These are phyloP conservation scores for Mustelus asterias DNA, from an alignment of 2,113 vertebrate species.

Conservation along the genomic window DNA sequence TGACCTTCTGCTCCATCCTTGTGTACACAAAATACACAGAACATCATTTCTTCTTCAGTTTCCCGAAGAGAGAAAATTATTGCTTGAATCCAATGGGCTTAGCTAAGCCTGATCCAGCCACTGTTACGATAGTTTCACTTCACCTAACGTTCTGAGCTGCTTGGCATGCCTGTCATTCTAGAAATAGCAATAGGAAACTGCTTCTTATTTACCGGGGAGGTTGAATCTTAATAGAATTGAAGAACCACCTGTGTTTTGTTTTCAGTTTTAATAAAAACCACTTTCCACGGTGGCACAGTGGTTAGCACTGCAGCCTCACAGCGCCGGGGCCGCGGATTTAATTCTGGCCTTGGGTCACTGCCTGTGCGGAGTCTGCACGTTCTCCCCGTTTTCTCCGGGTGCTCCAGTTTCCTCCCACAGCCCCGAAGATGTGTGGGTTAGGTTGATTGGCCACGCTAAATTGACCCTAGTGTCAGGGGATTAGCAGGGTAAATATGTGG, in stretches of 20 bases:
- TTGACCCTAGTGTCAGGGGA: no score
- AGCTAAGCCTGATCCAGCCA: neutral
- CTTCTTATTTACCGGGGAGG: neutral
- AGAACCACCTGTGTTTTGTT: neutral
- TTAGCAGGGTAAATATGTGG: no score
- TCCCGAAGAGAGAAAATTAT: neutral
- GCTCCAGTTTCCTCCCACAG: no score
- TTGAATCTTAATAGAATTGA: neutral
- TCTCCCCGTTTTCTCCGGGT: no score
- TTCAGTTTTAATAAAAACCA: neutral
- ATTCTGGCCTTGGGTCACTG: no score
- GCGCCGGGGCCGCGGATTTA: no score
- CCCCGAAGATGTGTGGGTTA: no score
- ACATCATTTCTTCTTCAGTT: conserved; percentile 11
- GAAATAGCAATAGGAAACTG: neutral
- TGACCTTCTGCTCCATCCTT: neutral
- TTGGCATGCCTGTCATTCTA: neutral
- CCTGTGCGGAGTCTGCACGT: no score
- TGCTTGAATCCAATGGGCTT: neutral
- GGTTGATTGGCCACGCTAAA: no score
- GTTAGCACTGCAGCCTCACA: no score
- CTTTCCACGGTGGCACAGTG: no score
- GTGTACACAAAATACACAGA: neutral
- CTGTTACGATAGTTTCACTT: neutral
- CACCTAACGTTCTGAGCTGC: neutral